Evolutionary conservation across 2,797 vertebrate species (phyloP).

Genomic region (Amphiprion clarkii): DNA sequence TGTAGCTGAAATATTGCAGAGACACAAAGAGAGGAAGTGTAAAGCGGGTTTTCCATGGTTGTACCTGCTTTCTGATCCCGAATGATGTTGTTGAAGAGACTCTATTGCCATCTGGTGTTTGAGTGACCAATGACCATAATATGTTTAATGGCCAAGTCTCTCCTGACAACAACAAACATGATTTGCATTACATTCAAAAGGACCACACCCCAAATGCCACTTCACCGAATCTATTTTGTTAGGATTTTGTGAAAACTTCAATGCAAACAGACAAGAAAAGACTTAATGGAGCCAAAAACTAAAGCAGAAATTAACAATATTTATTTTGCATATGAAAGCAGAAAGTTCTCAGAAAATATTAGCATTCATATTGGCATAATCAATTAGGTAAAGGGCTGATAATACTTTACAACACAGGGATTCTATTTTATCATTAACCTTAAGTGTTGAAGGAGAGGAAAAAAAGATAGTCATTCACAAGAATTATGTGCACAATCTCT

Average conservation of each 20-base stretch:
- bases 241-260: neutral
- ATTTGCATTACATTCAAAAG: slow-evolving; percentile 72
- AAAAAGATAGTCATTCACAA: slow-evolving; percentile 21
- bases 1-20: slow-evolving; percentile 18
- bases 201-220: slow-evolving; percentile 42
- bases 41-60: neutral
- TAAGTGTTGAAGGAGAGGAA: neutral
- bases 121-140: slow-evolving; percentile 1
- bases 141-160: neutral
- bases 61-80: neutral
- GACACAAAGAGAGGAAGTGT: slow-evolving; percentile 8
- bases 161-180: neutral
- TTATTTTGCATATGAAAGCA: slow-evolving; percentile 58
- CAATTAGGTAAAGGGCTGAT: slow-evolving; percentile 56
- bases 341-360: slow-evolving; percentile 26
- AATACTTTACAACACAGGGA: slow-evolving; percentile 74
- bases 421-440: slow-evolving; percentile 26
- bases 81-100: slow-evolving; percentile 15
- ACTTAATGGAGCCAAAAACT: slow-evolving; percentile 21
- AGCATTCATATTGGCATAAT: slow-evolving; percentile 44
- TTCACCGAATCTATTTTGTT: neutral
- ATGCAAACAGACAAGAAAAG: neutral
- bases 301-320: slow-evolving; percentile 52
- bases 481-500: slow-evolving; percentile 39
- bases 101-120: slow-evolving; percentile 79